Base-by-base conservation (phyloP, 2,888 invertebrate genomes). In the Tortricodes alternella region DNA sequence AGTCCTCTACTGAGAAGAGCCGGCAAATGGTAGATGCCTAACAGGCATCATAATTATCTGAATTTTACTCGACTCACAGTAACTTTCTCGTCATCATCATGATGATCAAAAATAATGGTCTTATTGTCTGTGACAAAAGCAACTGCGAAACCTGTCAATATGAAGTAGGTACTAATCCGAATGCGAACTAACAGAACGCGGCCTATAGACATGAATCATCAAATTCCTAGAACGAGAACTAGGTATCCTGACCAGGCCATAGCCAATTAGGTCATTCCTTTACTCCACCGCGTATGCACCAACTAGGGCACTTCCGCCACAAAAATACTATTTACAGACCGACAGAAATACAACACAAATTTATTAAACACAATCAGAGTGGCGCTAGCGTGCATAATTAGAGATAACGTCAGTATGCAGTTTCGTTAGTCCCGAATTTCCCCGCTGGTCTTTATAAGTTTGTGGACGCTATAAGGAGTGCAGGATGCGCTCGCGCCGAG, bases 251-350 rank as follows among this genome's bases (percentile, higher is more conserved):
- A 18, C 48, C 32, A 46, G 46, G 46, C 53, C 39, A 23, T 18
- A 21, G 53, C 23, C 48, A 48, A 55, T 35, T 55, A 11, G 53
- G 53, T 48, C 48, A 55, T 15, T 16, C 34, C 34, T 55, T 48
- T 46, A 48, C 41, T 11, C 43, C 13, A 15, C 2, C 19, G 21
- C 7, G 35, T 11, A 9, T 19, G 18, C 8, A n/a, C 41, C 53
- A 46, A 34, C 32, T 46, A 23, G 34, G 43, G 19, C 64, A 63
- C 71, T 73, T 71, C 71, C 73, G 68, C 64, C 63, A 63, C 65
- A 61, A 70, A 72, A 67, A 62, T 61, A 60, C 67, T 71, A 71
- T 72, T 70, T 67, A 57, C 60, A 62, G 58, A 41, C 39, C 38
- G 44, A 65, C 66, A 64, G 60, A 67, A 63, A 68, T 72, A 71